Conservation (phyloP, 2,888 invertebrate genomes). For the Norana najaformis region DNA sequence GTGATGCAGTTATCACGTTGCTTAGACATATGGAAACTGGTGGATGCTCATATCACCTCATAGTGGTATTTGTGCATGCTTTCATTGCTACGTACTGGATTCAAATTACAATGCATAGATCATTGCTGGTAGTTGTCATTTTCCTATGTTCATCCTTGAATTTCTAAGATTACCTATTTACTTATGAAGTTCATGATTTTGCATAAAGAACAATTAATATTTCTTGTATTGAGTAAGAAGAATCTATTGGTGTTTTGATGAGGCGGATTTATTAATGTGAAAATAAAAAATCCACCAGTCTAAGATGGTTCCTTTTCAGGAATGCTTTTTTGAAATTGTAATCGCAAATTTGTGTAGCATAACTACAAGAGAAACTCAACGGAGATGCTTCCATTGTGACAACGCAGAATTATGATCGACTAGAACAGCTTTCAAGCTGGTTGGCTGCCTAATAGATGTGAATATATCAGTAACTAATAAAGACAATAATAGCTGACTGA, state of each 20-base stretch:
- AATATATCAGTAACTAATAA: no score
- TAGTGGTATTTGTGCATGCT: slow-evolving; percentile 47
- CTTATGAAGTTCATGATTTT: background rate
- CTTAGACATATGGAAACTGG: background rate
- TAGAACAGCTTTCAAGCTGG: background rate
- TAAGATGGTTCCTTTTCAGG: background rate
- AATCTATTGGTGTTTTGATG: no score
- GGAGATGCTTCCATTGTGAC: background rate
- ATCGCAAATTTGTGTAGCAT: background rate
- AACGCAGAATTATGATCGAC: background rate
- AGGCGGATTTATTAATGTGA: background rate
- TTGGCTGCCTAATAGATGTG: no score
- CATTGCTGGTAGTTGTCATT: no score
- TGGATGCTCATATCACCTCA: no score
- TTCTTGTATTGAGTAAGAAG: background rate
- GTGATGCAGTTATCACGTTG: background rate
- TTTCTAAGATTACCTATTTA: no score
- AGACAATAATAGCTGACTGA: no score
- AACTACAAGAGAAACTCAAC: background rate
- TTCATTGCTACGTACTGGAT: no score
- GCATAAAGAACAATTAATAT: background rate
- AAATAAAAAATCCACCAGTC: background rate
- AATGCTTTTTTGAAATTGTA: background rate
- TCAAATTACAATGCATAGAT: no score
- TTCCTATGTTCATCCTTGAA: no score